Percentiles rank a stretch among this genome's conserved stretches.
These are phyloP conservation scores for Gopherus flavomarginatus DNA, from an alignment of 2,113 vertebrate species.

Conservation along the genomic window DNA sequence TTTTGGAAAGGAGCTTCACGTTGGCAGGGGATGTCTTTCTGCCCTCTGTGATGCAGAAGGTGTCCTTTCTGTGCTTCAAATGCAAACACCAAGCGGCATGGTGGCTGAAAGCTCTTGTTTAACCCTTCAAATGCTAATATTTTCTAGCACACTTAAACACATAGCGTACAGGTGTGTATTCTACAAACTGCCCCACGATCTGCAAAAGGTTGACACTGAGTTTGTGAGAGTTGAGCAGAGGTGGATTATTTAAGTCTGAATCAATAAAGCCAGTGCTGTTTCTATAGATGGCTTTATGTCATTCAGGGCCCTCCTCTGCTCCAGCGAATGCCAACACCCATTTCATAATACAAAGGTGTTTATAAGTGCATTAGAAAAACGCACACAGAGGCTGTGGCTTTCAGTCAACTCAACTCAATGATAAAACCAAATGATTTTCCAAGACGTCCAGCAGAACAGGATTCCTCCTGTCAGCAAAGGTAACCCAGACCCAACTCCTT, in stretches of 20 bases:
- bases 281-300: accelerated
- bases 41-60: background rate
- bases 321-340: background rate
- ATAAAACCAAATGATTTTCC: accelerated
- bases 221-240: background rate
- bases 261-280: background rate
- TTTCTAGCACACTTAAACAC: background rate
- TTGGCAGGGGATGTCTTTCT: accelerated
- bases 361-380: accelerated
- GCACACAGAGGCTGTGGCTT: background rate
- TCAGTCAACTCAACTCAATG: accelerated
- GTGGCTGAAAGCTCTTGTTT: background rate
- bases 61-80: background rate
- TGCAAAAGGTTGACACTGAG: background rate
- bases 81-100: background rate
- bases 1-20: accelerated
- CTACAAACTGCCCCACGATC: background rate
- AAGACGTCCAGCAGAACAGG: background rate
- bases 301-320: accelerated
- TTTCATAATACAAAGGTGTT: background rate
- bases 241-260: background rate
- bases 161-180: accelerated
- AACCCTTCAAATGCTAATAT: background rate
- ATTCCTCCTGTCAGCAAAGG: accelerated
- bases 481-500: background rate